phyloP scores from a whole-genome alignment of 2,113 vertebrate species.

The Ondatra zibethicus region DNA sequence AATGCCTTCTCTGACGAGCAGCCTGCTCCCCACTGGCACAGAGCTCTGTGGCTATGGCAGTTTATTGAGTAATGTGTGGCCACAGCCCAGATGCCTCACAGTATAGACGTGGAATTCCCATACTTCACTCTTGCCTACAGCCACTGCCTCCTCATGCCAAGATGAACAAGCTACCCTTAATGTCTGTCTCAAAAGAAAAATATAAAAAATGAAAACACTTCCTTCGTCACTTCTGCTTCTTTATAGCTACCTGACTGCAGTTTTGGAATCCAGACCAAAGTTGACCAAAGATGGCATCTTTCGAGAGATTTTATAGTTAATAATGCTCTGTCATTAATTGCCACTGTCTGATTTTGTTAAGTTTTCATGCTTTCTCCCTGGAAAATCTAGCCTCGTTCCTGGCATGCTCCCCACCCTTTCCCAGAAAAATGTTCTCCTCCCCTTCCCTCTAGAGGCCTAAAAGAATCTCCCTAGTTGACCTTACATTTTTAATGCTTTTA shows the following conservation, averaged over 20 bases:
- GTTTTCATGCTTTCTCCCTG: conserved; percentile 78
- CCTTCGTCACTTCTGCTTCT: neutral
- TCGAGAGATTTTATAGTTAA: conserved; percentile 56
- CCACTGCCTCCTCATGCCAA: conserved; percentile 36
- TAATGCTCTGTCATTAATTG: conserved; percentile 71
- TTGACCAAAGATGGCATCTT: conserved; percentile 18
- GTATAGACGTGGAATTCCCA: neutral
- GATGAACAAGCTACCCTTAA: conserved; percentile 7
- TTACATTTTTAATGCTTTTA: conserved; percentile 75
- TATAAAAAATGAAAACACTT: neutral
- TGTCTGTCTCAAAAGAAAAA: neutral
- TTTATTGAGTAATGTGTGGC: conserved; percentile 32
- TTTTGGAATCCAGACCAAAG: conserved; percentile 40
- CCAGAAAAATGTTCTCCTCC: conserved; percentile 83
- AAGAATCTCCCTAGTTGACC: conserved; percentile 82
- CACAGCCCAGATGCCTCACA: conserved; percentile 53
- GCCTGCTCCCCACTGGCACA: neutral
- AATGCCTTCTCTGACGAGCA: conserved; percentile 1
- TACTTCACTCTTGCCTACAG: neutral
- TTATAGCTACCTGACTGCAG: conserved; percentile 65
- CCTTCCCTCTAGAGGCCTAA: conserved; percentile 78
- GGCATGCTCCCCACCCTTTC: conserved; percentile 78
- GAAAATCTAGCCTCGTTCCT: conserved; percentile 80
- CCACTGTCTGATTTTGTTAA: conserved; percentile 76
- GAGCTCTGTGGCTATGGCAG: neutral